Evolutionary conservation across 1,140 invertebrate species (phyloP).

Genomic region (Metopolophium dirhodum): DNA sequence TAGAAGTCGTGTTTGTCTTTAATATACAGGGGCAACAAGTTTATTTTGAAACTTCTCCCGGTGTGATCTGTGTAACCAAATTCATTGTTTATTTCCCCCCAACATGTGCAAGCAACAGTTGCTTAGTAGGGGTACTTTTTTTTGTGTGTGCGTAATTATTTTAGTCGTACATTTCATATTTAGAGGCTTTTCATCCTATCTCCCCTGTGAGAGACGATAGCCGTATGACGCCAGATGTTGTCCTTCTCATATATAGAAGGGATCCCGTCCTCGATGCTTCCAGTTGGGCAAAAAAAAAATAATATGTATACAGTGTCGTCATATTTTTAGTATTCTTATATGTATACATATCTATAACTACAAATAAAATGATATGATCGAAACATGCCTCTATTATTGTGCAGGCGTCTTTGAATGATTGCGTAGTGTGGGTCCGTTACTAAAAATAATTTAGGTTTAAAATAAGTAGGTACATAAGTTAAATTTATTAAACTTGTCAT

Average conservation of each 20-base stretch:
- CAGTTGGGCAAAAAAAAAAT: slow-evolving; percentile 46
- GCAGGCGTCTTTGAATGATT: not conserved
- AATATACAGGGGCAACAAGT: slow-evolving; percentile 37
- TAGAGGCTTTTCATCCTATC: slow-evolving; percentile 49
- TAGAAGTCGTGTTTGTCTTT: slow-evolving; percentile 22
- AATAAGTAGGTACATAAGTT: not conserved
- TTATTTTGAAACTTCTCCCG: slow-evolving; percentile 53
- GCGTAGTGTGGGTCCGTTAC: not conserved
- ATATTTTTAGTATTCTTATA: slow-evolving; percentile 49
- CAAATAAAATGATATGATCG: slow-evolving; percentile 10
- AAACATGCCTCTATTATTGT: not conserved
- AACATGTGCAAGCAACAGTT: slow-evolving; percentile 53
- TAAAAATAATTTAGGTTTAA: not conserved
- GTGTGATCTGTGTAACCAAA: slow-evolving; percentile 39
- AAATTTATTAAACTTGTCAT: not conserved
- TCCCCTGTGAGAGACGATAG: slow-evolving; percentile 46
- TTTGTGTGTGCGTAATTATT: slow-evolving; percentile 39
- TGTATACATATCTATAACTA: not conserved
- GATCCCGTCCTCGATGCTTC: slow-evolving; percentile 26
- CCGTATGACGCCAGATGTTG: slow-evolving; percentile 54
- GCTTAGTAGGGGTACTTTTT: slow-evolving; percentile 54
- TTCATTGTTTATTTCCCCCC: slow-evolving; percentile 34
- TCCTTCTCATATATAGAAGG: slow-evolving; percentile 35
- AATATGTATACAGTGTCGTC: not conserved
- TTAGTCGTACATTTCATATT: slow-evolving; percentile 31